phyloP scores from a whole-genome alignment of 2,888 invertebrate genomes.

The Dyspetes luteomarginatus region DNA sequence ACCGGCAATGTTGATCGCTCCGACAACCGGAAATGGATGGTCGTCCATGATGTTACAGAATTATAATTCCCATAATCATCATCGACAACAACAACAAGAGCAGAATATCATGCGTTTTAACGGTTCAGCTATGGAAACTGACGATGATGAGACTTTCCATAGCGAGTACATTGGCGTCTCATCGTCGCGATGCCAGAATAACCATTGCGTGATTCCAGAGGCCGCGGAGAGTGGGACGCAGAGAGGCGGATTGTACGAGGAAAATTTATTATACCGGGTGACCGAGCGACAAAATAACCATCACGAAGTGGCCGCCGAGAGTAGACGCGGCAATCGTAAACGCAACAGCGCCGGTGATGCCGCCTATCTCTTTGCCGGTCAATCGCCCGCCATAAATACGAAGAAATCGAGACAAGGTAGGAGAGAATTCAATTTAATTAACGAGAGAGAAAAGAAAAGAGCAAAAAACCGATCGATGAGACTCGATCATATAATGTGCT shows the following conservation, averaged over 20 bases:
- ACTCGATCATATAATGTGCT: not conserved
- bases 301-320: constrained; percentile 56
- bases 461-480: not conserved
- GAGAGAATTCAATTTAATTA: constrained; percentile 59
- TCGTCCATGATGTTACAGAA: constrained; percentile 29
- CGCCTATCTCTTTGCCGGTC: constrained; percentile 58
- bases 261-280: constrained; percentile 45
- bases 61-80: constrained; percentile 49
- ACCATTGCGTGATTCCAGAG: constrained; percentile 78
- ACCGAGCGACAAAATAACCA: constrained; percentile 24
- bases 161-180: constrained; percentile 68
- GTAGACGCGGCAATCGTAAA: constrained; percentile 73
- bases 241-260: constrained; percentile 17
- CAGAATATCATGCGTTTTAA: constrained; percentile 43
- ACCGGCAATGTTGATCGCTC: too few relatives aligned
- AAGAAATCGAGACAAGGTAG: constrained; percentile 77
- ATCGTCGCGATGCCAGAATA: constrained; percentile 75
- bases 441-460: not conserved
- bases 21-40: constrained; percentile 25
- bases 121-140: constrained; percentile 76
- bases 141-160: constrained; percentile 69
- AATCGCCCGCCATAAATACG: constrained; percentile 48
- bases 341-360: constrained; percentile 72
- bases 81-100: constrained; percentile 28
- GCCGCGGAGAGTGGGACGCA: constrained; percentile 50